Percentiles rank a stretch among this genome's conserved stretches.
phyloP scores from a whole-genome alignment of 1,140 invertebrate genomes.

The Heliconius hermathena region DNA sequence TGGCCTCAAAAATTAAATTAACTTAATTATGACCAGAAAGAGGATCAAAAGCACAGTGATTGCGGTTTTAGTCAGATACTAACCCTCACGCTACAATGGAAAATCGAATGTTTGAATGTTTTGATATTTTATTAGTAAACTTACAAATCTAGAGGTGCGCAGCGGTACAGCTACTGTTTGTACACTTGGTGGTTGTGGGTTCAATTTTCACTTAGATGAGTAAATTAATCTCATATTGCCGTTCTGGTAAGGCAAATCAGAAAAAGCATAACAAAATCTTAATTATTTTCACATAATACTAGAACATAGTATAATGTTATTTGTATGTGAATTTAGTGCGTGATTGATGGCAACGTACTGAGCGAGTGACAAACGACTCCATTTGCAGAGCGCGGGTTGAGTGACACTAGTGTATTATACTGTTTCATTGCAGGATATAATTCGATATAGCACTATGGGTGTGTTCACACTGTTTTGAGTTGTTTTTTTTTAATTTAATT shows the following conservation, averaged over 20 bases:
- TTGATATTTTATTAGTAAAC: too few relatives aligned
- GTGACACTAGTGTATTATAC: conserved; percentile 18
- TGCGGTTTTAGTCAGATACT: too few relatives aligned
- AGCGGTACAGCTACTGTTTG: too few relatives aligned
- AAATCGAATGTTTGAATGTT: too few relatives aligned
- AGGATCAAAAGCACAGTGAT: too few relatives aligned
- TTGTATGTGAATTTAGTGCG: conserved; percentile 7
- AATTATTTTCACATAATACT: neutral
- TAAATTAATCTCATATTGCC: neutral
- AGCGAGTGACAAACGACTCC: conserved; percentile 25
- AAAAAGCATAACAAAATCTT: neutral
- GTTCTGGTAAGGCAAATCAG: neutral
- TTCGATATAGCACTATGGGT: neutral
- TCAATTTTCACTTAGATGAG: neutral
- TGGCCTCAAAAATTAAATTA: too few relatives aligned
- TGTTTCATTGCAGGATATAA: conserved; percentile 1
- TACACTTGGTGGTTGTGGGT: too few relatives aligned
- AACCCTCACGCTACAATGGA: too few relatives aligned
- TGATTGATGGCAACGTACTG: conserved; percentile 24
- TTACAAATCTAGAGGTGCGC: too few relatives aligned
- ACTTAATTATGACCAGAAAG: too few relatives aligned
- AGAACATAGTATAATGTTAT: neutral
- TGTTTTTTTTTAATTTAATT: neutral
- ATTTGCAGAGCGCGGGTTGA: conserved; percentile 27
- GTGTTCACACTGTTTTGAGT: neutral